These are phyloP conservation scores for Drosophila neonasuta DNA, from an alignment of 2,888 invertebrate genomes.

Conservation along the genomic window DNA sequence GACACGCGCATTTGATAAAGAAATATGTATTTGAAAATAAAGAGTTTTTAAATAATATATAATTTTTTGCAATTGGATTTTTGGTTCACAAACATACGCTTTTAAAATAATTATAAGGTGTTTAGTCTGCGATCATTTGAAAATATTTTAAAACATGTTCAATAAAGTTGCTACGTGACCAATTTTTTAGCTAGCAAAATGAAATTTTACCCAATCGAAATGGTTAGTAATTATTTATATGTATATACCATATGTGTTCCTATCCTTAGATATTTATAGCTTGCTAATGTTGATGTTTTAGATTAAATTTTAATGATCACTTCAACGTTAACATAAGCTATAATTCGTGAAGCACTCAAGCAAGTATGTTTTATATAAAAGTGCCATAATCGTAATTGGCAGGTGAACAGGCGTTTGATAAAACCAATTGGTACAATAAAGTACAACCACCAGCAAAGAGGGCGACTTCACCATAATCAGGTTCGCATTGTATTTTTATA, in stretches of 20 bases:
- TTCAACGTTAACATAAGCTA: constrained; percentile 20
- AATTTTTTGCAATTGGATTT: too few relatives aligned
- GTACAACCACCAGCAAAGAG: constrained; percentile 29
- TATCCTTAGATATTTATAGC: constrained; percentile 31
- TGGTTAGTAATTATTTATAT: constrained; percentile 2
- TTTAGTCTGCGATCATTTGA: neutral
- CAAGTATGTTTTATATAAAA: constrained; percentile 17
- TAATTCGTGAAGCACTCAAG: constrained; percentile 19
- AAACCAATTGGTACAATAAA: constrained; percentile 39
- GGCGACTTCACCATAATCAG: constrained; percentile 16
- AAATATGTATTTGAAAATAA: neutral
- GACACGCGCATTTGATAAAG: constrained; percentile 26
- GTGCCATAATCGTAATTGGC: constrained; percentile 29
- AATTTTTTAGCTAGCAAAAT: neutral
- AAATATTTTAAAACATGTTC: constrained; percentile 2
- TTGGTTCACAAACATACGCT: too few relatives aligned
- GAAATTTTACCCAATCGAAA: neutral
- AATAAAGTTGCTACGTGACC: constrained; percentile 18
- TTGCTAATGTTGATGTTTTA: constrained; percentile 21
- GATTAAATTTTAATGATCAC: constrained; percentile 34
- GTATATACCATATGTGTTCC: constrained; percentile 4
- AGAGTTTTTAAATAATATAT: neutral
- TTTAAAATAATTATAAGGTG: neutral
- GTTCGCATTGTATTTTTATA: constrained; percentile 16
- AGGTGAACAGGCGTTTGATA: constrained; percentile 36